Evolutionary conservation across 2,113 vertebrate species (phyloP).

Genomic region (Rhizomys pruinosus): DNA sequence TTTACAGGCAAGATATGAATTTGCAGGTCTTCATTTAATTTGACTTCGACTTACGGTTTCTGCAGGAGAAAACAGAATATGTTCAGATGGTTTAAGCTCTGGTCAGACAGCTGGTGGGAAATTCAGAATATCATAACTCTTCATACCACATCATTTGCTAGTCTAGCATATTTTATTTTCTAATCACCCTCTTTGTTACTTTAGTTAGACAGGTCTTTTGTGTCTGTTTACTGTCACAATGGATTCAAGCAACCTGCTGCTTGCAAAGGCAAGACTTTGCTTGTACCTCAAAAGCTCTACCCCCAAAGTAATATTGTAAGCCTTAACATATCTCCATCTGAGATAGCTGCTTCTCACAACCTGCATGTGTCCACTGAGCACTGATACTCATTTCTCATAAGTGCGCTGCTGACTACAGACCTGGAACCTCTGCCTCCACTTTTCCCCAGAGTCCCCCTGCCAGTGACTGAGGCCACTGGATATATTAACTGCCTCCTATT

Average conservation of each 20-base stretch:
- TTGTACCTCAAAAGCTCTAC: neutral
- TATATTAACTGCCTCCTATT: neutral
- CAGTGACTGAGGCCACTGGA: neutral
- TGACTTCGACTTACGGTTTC: conserved; percentile 16
- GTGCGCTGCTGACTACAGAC: neutral
- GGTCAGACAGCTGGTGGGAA: neutral
- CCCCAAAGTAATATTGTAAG: neutral
- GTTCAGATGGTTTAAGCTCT: neutral
- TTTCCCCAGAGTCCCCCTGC: neutral
- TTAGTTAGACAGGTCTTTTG: neutral
- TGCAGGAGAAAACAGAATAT: neutral
- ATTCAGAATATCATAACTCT: neutral
- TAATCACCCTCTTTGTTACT: neutral
- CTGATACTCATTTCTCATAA: neutral
- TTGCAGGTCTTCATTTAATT: neutral
- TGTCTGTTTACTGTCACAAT: neutral
- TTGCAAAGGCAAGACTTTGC: no score
- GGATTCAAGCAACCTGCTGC: no score
- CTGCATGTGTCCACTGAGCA: neutral
- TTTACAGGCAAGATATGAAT: neutral
- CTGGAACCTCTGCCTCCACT: neutral
- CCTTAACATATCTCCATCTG: neutral
- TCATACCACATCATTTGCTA: neutral
- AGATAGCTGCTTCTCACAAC: neutral
- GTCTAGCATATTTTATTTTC: neutral